phyloP scores from a whole-genome alignment of 2,888 invertebrate genomes.

The Trissolcus japonicus region DNA sequence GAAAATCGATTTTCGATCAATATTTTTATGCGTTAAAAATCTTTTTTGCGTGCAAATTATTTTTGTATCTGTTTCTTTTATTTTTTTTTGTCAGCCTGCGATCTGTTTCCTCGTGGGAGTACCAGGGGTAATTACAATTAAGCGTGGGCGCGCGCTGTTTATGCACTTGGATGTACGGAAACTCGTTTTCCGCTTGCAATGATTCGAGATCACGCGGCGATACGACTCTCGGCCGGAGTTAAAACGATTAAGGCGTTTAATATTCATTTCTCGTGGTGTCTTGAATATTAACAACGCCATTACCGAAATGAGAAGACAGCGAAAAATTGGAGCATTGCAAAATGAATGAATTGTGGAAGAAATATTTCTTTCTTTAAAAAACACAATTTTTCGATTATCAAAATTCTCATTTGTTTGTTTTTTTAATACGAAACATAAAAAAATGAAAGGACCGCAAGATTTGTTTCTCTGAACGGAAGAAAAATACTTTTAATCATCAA shows the following conservation, averaged over 20 bases:
- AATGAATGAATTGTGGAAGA: not conserved
- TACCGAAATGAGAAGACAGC: constrained; percentile 44
- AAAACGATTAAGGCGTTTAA: constrained; percentile 74
- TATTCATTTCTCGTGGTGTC: constrained; percentile 72
- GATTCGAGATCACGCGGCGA: constrained; percentile 27
- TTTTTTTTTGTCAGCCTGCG: not conserved
- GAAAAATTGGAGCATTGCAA: constrained; percentile 7
- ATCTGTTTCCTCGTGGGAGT: constrained; percentile 7
- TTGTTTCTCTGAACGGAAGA: no score
- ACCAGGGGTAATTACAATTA: constrained; percentile 29
- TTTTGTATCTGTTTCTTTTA: not conserved
- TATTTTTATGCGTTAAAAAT: constrained; percentile 42
- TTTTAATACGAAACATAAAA: no score
- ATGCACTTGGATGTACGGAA: constrained; percentile 23
- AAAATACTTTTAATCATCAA: no score
- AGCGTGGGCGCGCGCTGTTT: constrained; percentile 29
- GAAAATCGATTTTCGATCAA: constrained; percentile 62
- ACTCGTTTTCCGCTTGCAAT: constrained; percentile 50
- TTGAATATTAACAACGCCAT: constrained; percentile 72
- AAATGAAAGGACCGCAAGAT: no score
- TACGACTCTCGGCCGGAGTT: constrained; percentile 64
- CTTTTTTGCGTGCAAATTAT: not conserved
- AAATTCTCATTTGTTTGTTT: no score
- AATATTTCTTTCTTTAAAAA: no score
- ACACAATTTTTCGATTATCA: no score